A percentile compares a stretch with the other conserved stretches of the same genome.
Conservation (phyloP, 2,113 vertebrate species). For the Cisticola juncidis region DNA sequence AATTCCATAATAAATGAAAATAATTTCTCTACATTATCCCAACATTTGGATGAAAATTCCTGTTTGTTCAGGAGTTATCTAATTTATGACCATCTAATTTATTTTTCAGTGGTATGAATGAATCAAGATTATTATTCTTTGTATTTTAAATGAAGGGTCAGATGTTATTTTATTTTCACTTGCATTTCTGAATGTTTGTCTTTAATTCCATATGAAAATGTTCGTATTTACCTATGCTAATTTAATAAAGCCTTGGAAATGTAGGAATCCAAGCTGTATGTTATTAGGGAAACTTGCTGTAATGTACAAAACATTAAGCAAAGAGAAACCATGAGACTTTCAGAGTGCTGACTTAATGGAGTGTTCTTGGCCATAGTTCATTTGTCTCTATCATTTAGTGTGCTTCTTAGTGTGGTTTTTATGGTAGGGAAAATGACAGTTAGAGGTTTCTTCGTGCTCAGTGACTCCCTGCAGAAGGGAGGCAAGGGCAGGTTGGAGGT, state of each 20-base stretch:
- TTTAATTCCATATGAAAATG: not conserved
- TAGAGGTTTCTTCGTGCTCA: not conserved
- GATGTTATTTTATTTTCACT: not conserved
- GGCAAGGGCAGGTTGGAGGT: not conserved
- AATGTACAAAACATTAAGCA: not conserved
- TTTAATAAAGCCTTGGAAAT: not conserved
- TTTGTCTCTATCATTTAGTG: not conserved
- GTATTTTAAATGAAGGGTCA: not conserved
- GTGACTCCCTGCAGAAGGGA: rapidly evolving
- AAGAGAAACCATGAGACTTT: not conserved
- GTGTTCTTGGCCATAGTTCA: not conserved
- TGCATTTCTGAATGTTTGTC: not conserved
- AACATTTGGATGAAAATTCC: not conserved
- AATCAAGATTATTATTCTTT: not conserved
- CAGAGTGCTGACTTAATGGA: not conserved
- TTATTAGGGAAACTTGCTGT: not conserved
- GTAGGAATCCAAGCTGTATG: not conserved
- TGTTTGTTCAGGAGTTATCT: not conserved
- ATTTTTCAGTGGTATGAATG: not conserved
- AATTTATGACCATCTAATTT: not conserved
- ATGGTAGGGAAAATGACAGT: not conserved
- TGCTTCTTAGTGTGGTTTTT: not conserved
- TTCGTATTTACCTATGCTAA: not conserved
- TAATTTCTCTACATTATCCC: not conserved
- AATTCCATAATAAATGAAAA: not conserved